Evolutionary conservation across 2,797 vertebrate species (phyloP), one percentile per base, ranked within the genome.

Genomic region (Enteromius paludinosus): DNA sequence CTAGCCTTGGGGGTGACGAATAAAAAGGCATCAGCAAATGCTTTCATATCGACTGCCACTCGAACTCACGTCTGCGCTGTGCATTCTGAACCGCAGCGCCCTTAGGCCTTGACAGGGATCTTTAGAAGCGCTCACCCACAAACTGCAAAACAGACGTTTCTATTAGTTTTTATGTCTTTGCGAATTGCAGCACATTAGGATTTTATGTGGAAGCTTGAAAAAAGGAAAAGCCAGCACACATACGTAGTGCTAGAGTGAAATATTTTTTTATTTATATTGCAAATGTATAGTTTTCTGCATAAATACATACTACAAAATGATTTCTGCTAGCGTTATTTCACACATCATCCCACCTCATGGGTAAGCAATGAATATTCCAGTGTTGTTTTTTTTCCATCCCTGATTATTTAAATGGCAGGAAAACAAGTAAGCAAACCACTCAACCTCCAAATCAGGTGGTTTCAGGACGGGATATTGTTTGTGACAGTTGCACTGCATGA

Each of bases 41-140:
- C 74, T 82, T 78, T 81, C 71, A 73, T 86, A 83, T 77, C 56
- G 81, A 81, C 41, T 59, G 69, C 10, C 68, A 41, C 45, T 47
- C 72, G 68, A 45, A 11, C 11, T 54, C 35, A 38, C 45, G n/a
- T 80, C 54, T 77, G 56, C 64, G 20, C 72, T 65, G 18, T 47
- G 62, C 18, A 25, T 64, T 64, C 73, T 41, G n/a, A 20, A 54
- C 23, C 35, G n/a, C 17, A 9, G n/a, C 5, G 14, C 76, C 66
- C 64, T 65, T 15, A 14, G 64, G 35, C 61, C 43, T 76, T 43
- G 47, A 54, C 68, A 11, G 69, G 54, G 73, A 81, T 61, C 47
- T 62, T 49, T 35, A 64, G 8, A 78, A 61, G 18, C 56, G 18
- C 54, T 85, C 64, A 52, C 52, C 7, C 69, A 33, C 47, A n/a